Percentiles rank a stretch among this genome's conserved stretches.
phyloP scores from a whole-genome alignment of 2,113 vertebrate species.

The Oophaga pumilio region DNA sequence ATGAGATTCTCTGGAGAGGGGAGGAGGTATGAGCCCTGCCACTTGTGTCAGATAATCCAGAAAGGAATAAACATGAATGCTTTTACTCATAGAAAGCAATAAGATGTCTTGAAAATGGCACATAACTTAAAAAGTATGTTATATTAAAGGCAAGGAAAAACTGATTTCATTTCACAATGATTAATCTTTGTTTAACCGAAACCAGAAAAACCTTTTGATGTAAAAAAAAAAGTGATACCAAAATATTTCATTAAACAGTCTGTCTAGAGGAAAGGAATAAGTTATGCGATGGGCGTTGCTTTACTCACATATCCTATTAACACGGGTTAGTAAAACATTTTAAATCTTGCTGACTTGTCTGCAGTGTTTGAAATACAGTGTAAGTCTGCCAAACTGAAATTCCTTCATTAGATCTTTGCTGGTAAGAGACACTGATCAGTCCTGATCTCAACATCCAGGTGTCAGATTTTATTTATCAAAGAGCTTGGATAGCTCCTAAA shows the following conservation, averaged over 20 bases:
- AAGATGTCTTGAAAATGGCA: not conserved
- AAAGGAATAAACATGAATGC: too few species aligned
- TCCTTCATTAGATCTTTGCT: slow-evolving; percentile 1
- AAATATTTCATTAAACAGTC: not conserved
- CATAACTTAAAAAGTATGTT: too few species aligned
- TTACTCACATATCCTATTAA: not conserved
- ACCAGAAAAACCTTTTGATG: not conserved
- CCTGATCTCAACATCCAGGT: not conserved
- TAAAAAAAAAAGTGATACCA: not conserved
- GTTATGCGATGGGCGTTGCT: not conserved
- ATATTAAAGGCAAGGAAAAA: too few species aligned
- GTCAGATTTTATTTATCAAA: not conserved
- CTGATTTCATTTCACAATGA: not conserved
- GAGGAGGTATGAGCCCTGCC: too few species aligned
- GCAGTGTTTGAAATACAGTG: slow-evolving; percentile 10
- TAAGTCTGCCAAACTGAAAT: slow-evolving; percentile 22
- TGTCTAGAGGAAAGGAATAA: not conserved
- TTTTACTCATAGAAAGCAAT: not conserved
- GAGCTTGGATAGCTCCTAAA: not conserved
- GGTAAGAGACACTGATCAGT: slow-evolving; percentile 1
- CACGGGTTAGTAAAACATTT: slow-evolving; percentile 4
- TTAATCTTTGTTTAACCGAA: not conserved
- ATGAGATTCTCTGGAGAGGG: too few species aligned
- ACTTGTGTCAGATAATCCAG: too few species aligned
- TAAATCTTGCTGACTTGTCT: slow-evolving; percentile 21